Base-by-base conservation (phyloP, 2,888 invertebrate genomes). In the Busseola fusca region DNA sequence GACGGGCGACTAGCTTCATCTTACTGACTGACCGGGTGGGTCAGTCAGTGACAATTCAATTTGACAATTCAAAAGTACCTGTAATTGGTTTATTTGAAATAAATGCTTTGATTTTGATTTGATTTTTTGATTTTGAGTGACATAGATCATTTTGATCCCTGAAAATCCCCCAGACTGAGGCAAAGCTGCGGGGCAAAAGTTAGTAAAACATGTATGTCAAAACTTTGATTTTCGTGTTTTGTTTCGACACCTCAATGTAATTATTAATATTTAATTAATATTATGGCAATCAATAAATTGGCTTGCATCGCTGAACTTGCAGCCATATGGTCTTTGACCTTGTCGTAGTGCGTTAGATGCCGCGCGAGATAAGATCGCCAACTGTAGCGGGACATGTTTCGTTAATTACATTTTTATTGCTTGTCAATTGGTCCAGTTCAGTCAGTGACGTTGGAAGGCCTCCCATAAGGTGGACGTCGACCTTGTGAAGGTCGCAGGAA, bases 291-390 rank as follows among this genome's bases (percentile, higher is more conserved):
- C 40, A 77, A 72, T 68, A 56, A 30, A 73, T 60, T 37, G 30
- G 27, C 21, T 64, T 72, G 72, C 54, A 62, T 72, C 64, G 77
- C 0, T 74, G 48, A 34, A 60, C 30, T 63, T 40, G 60, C n/a
- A 64, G 50, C 59, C 64, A 64, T 69, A 54, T 78, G 62, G 79
- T 66, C 27, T 48, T 0, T 9, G 52, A 58, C 78, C 78, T 80
- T 75, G 78, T 18, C 37, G 48, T 18, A 57, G 56, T 57, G n/a
- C 64, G 52, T 67, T 71, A 7, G 78, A 69, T 74, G 30, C 7
- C 62, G 48, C 52, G 56, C 54, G 52, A 70, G 80, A 78, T 76
- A 73, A 69, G 54, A 80, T 58, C 58, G 14, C 27, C 60, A 69
- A 77, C 64, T 73, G 48, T 45, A 65, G 56, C n/a, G 68, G 34